Conservation (phyloP, 2,113 vertebrate genomes). For the Cervus canadensis region DNA sequence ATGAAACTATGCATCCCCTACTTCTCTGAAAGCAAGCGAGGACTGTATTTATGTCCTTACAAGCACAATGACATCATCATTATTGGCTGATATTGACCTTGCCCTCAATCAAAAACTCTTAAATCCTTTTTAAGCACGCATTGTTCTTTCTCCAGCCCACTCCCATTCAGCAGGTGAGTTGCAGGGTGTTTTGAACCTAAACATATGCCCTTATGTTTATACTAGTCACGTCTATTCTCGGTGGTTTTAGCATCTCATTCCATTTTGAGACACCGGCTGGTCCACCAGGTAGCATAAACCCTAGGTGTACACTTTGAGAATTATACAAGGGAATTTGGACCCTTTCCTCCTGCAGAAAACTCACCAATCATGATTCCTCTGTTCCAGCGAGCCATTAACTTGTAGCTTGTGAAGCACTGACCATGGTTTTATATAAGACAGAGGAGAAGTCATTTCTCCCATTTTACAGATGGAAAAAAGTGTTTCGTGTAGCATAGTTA, state of each 20-base stretch:
- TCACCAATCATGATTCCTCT: background rate
- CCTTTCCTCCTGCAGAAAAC: background rate
- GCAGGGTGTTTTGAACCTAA: background rate
- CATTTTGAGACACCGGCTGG: background rate
- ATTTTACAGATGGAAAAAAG: background rate
- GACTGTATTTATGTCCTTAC: background rate
- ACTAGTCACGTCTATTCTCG: background rate
- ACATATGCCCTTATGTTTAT: background rate
- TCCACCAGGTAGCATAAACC: background rate
- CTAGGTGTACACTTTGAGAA: background rate
- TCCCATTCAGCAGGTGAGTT: background rate
- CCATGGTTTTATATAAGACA: background rate
- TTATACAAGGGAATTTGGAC: background rate
- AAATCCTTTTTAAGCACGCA: background rate
- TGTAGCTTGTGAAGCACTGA: background rate
- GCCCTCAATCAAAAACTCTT: background rate
- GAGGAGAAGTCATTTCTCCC: background rate
- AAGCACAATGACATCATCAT: background rate
- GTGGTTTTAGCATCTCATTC: background rate
- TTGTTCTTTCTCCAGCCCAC: background rate
- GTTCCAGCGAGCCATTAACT: background rate
- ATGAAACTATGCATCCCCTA: background rate
- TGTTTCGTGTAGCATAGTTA: background rate
- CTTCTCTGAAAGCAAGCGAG: background rate
- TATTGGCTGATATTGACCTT: background rate